Evolutionary conservation across 2,113 vertebrate genomes (phyloP).

Genomic region (Phalacrocorax brasilianus): DNA sequence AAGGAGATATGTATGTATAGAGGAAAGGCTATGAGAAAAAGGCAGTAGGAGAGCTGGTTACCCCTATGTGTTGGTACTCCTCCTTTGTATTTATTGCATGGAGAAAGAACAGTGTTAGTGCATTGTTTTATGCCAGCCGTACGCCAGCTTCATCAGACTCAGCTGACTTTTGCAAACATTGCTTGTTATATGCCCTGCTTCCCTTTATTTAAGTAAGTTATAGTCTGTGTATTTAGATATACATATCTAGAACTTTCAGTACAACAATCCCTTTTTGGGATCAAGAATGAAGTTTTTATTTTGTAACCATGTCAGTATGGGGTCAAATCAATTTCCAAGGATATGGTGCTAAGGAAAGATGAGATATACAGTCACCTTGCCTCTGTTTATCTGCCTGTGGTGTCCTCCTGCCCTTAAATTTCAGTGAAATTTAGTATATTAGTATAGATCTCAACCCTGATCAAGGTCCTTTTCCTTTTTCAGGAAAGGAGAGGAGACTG

Average conservation of each 20-base stretch:
- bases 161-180: background rate
- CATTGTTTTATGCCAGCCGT: background rate
- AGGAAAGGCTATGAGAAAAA: background rate
- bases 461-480: background rate
- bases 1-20: background rate
- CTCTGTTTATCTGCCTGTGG: background rate
- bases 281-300: background rate
- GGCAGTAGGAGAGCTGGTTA: background rate
- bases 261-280: background rate
- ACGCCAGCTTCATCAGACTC: background rate
- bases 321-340: background rate
- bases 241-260: background rate
- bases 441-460: background rate
- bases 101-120: background rate
- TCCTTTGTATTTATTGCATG: background rate
- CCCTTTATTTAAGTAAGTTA: background rate
- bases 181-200: background rate
- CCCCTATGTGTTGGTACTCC: background rate
- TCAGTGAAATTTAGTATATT: background rate
- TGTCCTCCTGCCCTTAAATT: background rate
- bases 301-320: background rate
- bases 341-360: background rate
- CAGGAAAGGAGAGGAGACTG: background rate
- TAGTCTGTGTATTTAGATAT: rapidly evolving
- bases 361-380: background rate